A percentile compares a stretch with the other conserved stretches of the same genome.
phyloP scores from a whole-genome alignment of 2,888 invertebrate genomes.

The Ornithoptera priamus region DNA sequence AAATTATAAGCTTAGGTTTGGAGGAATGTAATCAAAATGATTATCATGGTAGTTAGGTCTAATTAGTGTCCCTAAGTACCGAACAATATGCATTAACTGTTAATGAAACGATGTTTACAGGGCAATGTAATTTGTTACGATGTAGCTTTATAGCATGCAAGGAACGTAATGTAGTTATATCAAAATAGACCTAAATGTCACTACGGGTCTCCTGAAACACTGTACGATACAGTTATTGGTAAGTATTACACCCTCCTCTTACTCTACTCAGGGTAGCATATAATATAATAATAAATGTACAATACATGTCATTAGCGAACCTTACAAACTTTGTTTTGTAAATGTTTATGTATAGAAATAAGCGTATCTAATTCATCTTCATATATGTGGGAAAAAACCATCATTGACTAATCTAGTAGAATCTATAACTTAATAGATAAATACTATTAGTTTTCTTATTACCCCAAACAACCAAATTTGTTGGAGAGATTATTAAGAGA shows the following conservation, averaged over 20 bases:
- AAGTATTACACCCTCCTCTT: not conserved
- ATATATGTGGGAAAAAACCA: no score
- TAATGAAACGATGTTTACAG: conserved; percentile 51
- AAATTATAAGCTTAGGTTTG: no score
- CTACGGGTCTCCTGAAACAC: conserved; percentile 37
- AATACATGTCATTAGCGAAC: no score
- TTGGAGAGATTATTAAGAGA: not conserved
- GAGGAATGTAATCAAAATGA: not conserved
- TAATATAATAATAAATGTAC: not conserved
- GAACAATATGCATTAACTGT: conserved; percentile 25
- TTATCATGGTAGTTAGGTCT: not conserved
- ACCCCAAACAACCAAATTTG: no score
- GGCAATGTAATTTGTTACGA: conserved; percentile 51
- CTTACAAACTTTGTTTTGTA: no score
- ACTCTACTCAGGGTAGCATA: not conserved
- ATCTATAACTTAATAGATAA: no score
- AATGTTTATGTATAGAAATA: no score
- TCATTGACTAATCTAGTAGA: no score
- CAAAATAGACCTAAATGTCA: conserved; percentile 59
- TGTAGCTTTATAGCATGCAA: conserved; percentile 39
- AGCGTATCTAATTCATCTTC: no score
- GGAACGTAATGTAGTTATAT: conserved; percentile 62
- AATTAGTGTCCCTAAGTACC: not conserved
- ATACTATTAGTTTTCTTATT: no score
- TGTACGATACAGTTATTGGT: not conserved